Conservation (phyloP, 2,113 vertebrate genomes). For the Atlantisia rogersi region DNA sequence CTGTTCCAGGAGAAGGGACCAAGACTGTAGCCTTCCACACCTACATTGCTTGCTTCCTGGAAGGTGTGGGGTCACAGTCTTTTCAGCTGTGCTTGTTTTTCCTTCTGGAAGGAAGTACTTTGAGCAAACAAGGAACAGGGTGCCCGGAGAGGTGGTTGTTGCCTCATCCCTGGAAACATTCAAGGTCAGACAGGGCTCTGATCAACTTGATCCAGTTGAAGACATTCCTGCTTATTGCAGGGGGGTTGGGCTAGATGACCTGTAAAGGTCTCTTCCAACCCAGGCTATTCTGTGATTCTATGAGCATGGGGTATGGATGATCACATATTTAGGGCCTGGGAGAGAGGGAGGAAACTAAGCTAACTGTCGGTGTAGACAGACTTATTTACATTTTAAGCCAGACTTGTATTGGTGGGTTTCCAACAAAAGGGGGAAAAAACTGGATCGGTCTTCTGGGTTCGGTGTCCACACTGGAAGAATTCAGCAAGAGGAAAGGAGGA, state of each 20-base stretch:
- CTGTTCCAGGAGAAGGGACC: background rate
- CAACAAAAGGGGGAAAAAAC: background rate
- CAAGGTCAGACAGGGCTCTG: background rate
- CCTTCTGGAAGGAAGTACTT: background rate
- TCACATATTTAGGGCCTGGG: background rate
- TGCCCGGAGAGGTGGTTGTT: background rate
- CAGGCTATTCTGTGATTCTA: background rate
- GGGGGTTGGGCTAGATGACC: background rate
- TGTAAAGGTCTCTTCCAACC: background rate
- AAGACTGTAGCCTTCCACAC: background rate
- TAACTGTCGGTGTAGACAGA: background rate
- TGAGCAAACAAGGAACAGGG: background rate
- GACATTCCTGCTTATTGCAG: background rate
- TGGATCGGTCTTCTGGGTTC: background rate
- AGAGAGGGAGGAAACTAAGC: background rate
- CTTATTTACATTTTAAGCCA: background rate
- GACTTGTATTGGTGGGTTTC: background rate
- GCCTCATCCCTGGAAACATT: background rate
- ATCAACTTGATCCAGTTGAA: background rate
- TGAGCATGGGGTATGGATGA: background rate
- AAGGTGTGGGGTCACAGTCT: background rate
- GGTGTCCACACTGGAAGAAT: background rate
- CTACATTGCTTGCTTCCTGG: background rate
- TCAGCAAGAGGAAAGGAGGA: conserved; percentile 11
- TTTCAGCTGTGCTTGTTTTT: background rate